Conservation (phyloP, 2,113 vertebrate species). For the Psophia crepitans region DNA sequence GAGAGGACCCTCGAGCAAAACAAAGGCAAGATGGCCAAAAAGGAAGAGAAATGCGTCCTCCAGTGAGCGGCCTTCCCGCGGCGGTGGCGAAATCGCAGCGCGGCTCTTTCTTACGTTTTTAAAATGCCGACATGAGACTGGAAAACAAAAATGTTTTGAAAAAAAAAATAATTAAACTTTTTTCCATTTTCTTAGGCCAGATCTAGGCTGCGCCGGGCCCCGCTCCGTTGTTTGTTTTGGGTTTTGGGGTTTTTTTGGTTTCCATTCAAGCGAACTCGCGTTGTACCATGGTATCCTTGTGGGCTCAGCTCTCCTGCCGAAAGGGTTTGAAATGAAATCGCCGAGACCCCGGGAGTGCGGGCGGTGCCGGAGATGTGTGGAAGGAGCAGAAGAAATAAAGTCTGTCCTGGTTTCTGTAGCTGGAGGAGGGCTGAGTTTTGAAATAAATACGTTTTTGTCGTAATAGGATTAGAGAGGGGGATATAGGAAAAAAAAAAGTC, state of each 20-base stretch:
- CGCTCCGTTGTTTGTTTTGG: constrained; percentile 4
- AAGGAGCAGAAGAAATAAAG: constrained; percentile 10
- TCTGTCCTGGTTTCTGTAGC: constrained; percentile 35
- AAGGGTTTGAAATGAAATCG: constrained; percentile 58
- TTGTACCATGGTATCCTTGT: constrained; percentile 47
- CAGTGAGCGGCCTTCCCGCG: constrained; percentile 77
- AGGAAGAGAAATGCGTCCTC: constrained; percentile 95
- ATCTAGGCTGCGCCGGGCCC: constrained; percentile 47
- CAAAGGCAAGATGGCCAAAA: constrained; percentile 99
- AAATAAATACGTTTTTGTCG: constrained; percentile 67
- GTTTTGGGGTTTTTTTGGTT: constrained; percentile 40
- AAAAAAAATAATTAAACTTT: constrained; percentile 41
- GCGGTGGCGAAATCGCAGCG: not conserved
- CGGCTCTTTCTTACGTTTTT: constrained; percentile 31
- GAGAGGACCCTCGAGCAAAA: constrained; percentile 98
- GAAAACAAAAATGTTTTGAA: not conserved
- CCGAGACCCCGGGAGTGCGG: constrained; percentile 46
- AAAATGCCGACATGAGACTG: constrained; percentile 34
- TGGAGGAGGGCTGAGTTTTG: constrained; percentile 57
- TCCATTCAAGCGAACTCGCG: constrained; percentile 52
- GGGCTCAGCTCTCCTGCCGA: constrained; percentile 58
- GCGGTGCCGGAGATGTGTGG: constrained; percentile 14
- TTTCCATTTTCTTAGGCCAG: constrained; percentile 63
- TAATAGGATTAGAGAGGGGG: constrained; percentile 69
- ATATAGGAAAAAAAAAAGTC: constrained; percentile 47